Percentiles rank a stretch among this genome's conserved stretches.
Evolutionary conservation across 1,140 invertebrate species (phyloP).

Genomic region (Camponotus floridanus): DNA sequence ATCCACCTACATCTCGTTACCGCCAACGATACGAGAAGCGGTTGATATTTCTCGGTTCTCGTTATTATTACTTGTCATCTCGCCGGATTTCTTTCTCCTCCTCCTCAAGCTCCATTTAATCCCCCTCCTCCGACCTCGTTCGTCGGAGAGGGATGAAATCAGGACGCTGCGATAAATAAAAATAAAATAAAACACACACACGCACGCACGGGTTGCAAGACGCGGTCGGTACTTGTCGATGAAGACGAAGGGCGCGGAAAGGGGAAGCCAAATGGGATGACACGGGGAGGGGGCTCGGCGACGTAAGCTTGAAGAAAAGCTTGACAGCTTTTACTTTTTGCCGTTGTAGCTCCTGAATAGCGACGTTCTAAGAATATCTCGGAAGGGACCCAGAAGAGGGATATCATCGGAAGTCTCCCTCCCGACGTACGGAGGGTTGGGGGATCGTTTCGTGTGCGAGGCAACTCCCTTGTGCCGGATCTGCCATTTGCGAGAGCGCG

Average conservation of each 20-base stretch:
- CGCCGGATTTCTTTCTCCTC: constrained; percentile 26
- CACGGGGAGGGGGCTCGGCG: neutral
- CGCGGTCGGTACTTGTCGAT: neutral
- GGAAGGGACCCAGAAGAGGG: neutral
- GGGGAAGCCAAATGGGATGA: neutral
- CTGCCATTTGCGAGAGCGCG: constrained; percentile 62
- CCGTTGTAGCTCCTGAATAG: constrained; percentile 65
- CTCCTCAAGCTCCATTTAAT: constrained; percentile 16
- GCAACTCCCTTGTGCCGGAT: constrained; percentile 64
- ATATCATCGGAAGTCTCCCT: constrained; percentile 24
- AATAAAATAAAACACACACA: constrained; percentile 24
- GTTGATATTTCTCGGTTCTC: constrained; percentile 34
- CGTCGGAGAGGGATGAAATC: constrained; percentile 16
- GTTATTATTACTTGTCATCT: constrained; percentile 80
- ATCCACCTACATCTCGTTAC: neutral
- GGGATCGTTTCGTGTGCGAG: constrained; percentile 48
- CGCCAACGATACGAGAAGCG: constrained; percentile 35
- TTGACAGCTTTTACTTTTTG: constrained; percentile 69
- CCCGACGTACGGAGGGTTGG: neutral
- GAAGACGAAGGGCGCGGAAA: constrained; percentile 2
- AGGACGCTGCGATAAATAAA: constrained; percentile 41
- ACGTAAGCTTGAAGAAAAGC: constrained; percentile 57
- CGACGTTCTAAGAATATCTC: constrained; percentile 69
- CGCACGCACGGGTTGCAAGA: neutral
- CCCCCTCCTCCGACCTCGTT: neutral